These are phyloP conservation scores for Nannobrachium achirus DNA, from an alignment of 2,113 vertebrate species.

Conservation along the genomic window DNA sequence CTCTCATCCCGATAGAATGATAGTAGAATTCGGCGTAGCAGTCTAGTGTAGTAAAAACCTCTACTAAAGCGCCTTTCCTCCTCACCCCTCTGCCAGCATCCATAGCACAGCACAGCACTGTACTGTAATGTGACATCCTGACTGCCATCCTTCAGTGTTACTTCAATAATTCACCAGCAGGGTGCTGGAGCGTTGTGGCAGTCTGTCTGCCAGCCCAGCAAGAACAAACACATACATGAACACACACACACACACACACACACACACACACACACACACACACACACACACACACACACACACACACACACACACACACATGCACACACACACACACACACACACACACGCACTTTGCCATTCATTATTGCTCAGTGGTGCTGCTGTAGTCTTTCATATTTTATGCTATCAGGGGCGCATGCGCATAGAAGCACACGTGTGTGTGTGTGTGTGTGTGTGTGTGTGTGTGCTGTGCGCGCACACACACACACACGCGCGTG, in stretches of 20 bases:
- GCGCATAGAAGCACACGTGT: background rate
- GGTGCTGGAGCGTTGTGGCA: background rate
- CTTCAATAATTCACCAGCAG: background rate
- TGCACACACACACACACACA: too few relatives aligned
- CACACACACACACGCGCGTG: too few relatives aligned
- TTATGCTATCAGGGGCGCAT: background rate
- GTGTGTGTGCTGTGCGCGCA: too few relatives aligned
- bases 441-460: too few relatives aligned
- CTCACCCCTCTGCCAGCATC: too few relatives aligned
- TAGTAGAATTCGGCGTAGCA: too few relatives aligned
- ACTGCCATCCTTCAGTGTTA: too few relatives aligned
- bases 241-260: background rate
- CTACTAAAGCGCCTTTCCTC: too few relatives aligned
- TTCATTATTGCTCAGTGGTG: background rate
- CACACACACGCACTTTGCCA: background rate
- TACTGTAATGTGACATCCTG: too few relatives aligned
- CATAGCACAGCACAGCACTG: too few relatives aligned
- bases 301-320: background rate
- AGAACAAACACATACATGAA: background rate
- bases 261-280: background rate
- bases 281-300: background rate
- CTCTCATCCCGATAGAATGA: too few relatives aligned
- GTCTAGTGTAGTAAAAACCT: too few relatives aligned
- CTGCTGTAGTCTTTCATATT: conserved; percentile 14
- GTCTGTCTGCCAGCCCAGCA: background rate